These are phyloP conservation scores for Sminthurinus aureus DNA, from an alignment of 2,888 invertebrate genomes.

Conservation along the genomic window DNA sequence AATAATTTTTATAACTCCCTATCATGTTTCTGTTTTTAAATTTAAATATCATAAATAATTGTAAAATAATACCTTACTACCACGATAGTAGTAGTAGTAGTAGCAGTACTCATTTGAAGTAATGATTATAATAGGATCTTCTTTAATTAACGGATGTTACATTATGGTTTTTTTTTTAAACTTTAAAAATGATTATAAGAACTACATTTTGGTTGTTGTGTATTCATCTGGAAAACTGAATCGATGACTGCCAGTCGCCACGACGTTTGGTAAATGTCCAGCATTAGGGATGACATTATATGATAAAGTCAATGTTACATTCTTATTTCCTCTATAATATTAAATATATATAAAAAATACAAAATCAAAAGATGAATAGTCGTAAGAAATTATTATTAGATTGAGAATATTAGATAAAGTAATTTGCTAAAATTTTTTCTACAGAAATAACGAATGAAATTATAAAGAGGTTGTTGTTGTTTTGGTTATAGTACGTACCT, in stretches of 20 bases:
- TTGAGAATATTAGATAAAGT: no score
- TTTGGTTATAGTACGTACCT: slow-evolving; percentile 71
- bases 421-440: no score
- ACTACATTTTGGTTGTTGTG: slow-evolving; percentile 71
- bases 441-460: neutral
- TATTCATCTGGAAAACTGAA: slow-evolving; percentile 93
- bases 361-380: no score
- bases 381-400: no score
- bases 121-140: neutral
- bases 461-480: neutral
- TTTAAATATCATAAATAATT: no score
- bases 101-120: no score
- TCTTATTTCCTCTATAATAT: slow-evolving; percentile 87
- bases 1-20: no score
- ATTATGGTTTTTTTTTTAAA: neutral
- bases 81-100: no score
- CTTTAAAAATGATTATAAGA: neutral
- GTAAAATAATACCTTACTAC: slow-evolving; percentile 24
- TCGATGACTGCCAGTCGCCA: slow-evolving; percentile 81
- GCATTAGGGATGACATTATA: slow-evolving; percentile 99
- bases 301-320: slow-evolving; percentile 91
- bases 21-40: no score
- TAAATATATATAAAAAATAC: no score
- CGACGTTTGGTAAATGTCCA: slow-evolving; percentile 88
- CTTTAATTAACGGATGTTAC: neutral